Evolutionary conservation across 2,113 vertebrate species (phyloP).

Genomic region (Cyanistes caeruleus): DNA sequence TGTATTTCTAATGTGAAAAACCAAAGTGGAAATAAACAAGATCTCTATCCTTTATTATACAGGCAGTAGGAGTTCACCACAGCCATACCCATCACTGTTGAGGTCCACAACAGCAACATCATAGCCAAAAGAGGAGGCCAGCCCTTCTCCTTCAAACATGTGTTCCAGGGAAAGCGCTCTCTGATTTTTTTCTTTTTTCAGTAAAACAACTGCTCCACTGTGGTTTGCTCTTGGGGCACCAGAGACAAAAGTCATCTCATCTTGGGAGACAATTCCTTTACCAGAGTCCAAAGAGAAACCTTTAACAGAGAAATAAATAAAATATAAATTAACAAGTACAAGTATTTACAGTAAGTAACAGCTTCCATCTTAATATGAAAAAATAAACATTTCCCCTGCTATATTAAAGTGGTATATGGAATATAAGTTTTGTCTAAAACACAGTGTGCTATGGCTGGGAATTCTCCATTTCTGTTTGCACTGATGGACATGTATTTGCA

Average conservation of each 20-base stretch:
- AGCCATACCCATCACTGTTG: constrained; percentile 87
- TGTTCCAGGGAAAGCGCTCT: constrained; percentile 80
- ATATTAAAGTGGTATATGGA: constrained; percentile 55
- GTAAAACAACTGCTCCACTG: constrained; percentile 89
- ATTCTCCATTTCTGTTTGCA: neutral
- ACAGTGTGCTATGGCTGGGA: neutral
- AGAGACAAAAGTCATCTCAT: constrained; percentile 89
- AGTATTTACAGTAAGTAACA: neutral
- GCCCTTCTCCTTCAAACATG: constrained; percentile 87
- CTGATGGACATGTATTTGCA: neutral
- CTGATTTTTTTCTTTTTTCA: constrained; percentile 81
- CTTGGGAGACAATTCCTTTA: constrained; percentile 82
- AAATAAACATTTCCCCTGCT: neutral
- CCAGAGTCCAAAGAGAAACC: constrained; percentile 96
- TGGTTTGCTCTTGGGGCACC: constrained; percentile 96
- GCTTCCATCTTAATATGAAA: neutral
- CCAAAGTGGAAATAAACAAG: neutral
- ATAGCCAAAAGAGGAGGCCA: constrained; percentile 96
- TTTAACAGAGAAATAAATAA: constrained; percentile 55
- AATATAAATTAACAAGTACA: neutral
- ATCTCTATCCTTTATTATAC: neutral
- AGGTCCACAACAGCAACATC: constrained; percentile 94
- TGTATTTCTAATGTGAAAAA: neutral
- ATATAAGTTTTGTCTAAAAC: neutral
- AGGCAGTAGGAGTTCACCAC: neutral